Evolutionary conservation across 2,797 vertebrate genomes (phyloP).

Genomic region (Cossypha polioptera): DNA sequence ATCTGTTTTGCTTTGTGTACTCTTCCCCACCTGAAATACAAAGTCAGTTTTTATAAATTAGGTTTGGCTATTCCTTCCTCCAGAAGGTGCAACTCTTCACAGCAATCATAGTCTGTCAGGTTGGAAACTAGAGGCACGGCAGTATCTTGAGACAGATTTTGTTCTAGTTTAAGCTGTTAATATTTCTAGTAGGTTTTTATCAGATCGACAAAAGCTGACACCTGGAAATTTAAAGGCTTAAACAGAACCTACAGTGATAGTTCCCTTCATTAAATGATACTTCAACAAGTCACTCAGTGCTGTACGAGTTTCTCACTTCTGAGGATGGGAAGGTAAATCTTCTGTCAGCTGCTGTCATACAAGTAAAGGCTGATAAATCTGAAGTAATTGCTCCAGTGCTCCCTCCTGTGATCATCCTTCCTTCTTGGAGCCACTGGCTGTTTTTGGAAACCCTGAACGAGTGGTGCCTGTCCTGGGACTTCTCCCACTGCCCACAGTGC

Average conservation of each 20-base stretch:
- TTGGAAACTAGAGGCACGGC: background rate
- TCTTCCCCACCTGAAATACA: background rate
- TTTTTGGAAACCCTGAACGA: background rate
- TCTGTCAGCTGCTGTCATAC: background rate
- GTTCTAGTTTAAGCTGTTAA: background rate
- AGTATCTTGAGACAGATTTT: background rate
- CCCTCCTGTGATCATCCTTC: background rate
- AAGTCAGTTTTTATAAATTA: background rate
- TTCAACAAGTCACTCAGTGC: background rate
- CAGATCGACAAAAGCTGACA: background rate
- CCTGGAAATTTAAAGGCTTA: background rate
- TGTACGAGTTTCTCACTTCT: background rate
- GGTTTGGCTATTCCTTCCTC: background rate
- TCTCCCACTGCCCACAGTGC: fast-evolving
- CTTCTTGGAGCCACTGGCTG: background rate
- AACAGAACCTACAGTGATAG: background rate
- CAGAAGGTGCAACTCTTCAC: background rate
- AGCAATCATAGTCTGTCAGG: background rate
- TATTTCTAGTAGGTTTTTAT: background rate
- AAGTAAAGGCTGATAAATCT: background rate
- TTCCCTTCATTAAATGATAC: background rate
- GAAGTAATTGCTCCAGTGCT: background rate
- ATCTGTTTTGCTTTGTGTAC: background rate
- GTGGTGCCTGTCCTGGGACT: background rate
- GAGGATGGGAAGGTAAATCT: background rate